Conservation (phyloP, 2,113 vertebrate species). For the Coreoperca whiteheadi region DNA sequence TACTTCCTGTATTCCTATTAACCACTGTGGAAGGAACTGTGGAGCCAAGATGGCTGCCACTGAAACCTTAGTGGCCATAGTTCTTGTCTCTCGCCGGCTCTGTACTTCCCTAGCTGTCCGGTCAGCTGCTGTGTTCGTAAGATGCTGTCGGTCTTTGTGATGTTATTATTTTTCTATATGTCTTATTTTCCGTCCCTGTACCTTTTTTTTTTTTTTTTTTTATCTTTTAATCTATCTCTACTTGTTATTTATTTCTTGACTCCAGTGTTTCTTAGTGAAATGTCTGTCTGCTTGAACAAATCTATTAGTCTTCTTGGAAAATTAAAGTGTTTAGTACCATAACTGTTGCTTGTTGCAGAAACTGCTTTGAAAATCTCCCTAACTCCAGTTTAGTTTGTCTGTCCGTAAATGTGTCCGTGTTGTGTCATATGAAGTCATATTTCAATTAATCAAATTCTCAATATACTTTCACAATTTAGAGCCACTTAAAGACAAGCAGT, state of each 20-base stretch:
- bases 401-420: background rate
- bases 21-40: slow-evolving; percentile 1
- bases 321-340: slow-evolving; percentile 71
- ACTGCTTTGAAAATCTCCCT: background rate
- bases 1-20: slow-evolving; percentile 17
- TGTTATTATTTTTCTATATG: slow-evolving; percentile 35
- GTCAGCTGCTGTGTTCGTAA: slow-evolving; percentile 62
- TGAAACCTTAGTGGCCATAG: slow-evolving; percentile 11
- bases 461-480: background rate
- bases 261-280: slow-evolving; percentile 67
- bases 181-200: slow-evolving; percentile 50
- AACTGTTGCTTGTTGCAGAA: slow-evolving; percentile 2
- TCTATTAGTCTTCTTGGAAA: slow-evolving; percentile 49
- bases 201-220: no score
- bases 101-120: slow-evolving; percentile 29
- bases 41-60: slow-evolving; percentile 30
- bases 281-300: slow-evolving; percentile 54
- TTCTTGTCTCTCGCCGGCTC: slow-evolving; percentile 19
- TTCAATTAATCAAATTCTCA: background rate
- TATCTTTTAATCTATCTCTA: slow-evolving; percentile 53
- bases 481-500: background rate
- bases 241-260: slow-evolving; percentile 64
- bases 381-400: background rate
- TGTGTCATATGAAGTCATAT: background rate
- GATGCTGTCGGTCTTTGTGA: slow-evolving; percentile 47